A percentile compares a stretch with the other conserved stretches of the same genome.
Evolutionary conservation across 2,888 invertebrate genomes (phyloP).

Genomic region (Pteria penguin): DNA sequence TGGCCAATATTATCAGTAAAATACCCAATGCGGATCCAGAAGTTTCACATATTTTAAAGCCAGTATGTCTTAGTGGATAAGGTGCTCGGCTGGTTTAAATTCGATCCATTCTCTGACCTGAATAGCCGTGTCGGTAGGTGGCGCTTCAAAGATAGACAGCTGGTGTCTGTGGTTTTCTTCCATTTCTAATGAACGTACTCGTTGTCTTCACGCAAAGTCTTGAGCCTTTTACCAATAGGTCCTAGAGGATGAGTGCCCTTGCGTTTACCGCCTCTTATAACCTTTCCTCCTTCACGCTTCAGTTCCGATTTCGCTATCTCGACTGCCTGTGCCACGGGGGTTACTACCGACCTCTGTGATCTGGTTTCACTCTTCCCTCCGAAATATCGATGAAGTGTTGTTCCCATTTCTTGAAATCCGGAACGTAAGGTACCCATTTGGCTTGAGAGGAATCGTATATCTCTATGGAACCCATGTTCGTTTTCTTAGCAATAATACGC

Average conservation of each 20-base stretch:
- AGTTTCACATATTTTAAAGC: too few species aligned
- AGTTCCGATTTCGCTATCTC: slow-evolving; percentile 39
- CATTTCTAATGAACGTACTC: neutral
- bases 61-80: too few species aligned
- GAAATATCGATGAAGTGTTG: slow-evolving; percentile 27
- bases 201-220: neutral
- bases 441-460: slow-evolving; percentile 24
- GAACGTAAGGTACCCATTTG: slow-evolving; percentile 31
- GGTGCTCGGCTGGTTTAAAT: slow-evolving; percentile 28
- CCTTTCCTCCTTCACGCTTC: slow-evolving; percentile 6
- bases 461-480: slow-evolving; percentile 30
- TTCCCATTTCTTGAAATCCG: slow-evolving; percentile 22
- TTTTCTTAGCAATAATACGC: neutral
- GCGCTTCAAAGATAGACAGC: slow-evolving; percentile 23
- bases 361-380: slow-evolving; percentile 13
- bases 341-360: slow-evolving; percentile 21
- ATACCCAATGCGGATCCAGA: too few species aligned
- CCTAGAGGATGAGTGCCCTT: neutral
- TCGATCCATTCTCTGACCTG: slow-evolving; percentile 39
- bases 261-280: slow-evolving; percentile 10
- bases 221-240: neutral
- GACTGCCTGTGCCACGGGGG: slow-evolving; percentile 31
- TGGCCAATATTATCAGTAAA: too few species aligned
- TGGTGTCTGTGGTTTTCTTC: slow-evolving; percentile 20
- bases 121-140: slow-evolving; percentile 18